Conservation (phyloP, 2,797 vertebrate genomes). For the Rhyacichthys aspro region DNA sequence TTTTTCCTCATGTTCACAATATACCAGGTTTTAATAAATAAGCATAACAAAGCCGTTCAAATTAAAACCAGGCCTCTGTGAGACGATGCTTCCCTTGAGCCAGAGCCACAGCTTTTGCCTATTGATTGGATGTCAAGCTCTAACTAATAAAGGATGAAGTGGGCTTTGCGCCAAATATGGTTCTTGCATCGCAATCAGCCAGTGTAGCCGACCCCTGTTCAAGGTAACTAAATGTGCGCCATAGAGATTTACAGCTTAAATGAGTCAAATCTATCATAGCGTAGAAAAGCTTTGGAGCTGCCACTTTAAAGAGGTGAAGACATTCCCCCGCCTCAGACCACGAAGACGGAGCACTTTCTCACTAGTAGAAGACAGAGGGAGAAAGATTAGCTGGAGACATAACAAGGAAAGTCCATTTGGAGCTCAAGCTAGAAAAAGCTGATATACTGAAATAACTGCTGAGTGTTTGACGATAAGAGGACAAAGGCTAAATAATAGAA, state of each 20-base stretch:
- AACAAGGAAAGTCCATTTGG: slow-evolving; percentile 82
- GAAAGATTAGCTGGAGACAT: slow-evolving; percentile 47
- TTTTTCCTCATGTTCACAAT: slow-evolving; percentile 17
- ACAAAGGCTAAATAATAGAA: slow-evolving; percentile 73
- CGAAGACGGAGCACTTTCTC: slow-evolving; percentile 30
- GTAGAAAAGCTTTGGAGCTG: slow-evolving; percentile 46
- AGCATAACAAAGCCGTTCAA: slow-evolving; percentile 34
- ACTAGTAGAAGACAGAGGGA: slow-evolving; percentile 23
- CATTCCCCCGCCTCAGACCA: slow-evolving; percentile 36
- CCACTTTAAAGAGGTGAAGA: slow-evolving; percentile 50
- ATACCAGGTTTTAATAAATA: slow-evolving; percentile 39
- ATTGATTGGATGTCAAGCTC: slow-evolving; percentile 57
- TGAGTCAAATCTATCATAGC: slow-evolving; percentile 62
- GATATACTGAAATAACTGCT: slow-evolving; percentile 62
- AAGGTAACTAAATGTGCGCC: slow-evolving; percentile 44
- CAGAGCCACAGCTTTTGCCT: slow-evolving; percentile 44
- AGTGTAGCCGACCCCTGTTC: slow-evolving; percentile 44
- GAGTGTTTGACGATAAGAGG: slow-evolving; percentile 63
- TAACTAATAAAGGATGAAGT: slow-evolving; percentile 62
- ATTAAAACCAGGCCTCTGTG: slow-evolving; percentile 30
- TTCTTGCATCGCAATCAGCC: slow-evolving; percentile 61
- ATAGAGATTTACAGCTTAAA: slow-evolving; percentile 60
- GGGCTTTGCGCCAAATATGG: slow-evolving; percentile 51
- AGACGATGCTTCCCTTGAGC: slow-evolving; percentile 27
- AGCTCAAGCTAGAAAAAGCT: slow-evolving; percentile 57